Percentiles rank a stretch among this genome's conserved stretches.
Conservation (phyloP, 2,797 vertebrate species). For the Sorex maritimensis region DNA sequence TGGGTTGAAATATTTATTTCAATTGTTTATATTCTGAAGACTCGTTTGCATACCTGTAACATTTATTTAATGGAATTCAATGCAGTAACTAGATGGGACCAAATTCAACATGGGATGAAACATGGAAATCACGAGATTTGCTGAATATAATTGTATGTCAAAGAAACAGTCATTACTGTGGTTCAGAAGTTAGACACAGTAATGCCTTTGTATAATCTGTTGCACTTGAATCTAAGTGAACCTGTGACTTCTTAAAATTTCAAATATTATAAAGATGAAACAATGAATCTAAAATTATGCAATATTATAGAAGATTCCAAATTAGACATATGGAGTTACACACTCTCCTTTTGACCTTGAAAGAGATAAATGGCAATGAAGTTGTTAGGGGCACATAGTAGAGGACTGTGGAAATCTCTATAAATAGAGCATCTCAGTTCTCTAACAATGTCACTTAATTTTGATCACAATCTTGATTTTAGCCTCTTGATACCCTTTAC, state of each 20-base stretch:
- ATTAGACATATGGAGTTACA: rapidly evolving
- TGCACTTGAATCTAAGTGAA: background rate
- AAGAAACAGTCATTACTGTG: background rate
- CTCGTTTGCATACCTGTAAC: background rate
- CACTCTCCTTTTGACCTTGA: background rate
- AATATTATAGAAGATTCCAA: background rate
- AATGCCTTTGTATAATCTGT: background rate
- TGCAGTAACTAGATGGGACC: background rate
- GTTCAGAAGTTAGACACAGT: background rate
- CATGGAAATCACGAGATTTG: background rate
- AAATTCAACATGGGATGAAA: background rate
- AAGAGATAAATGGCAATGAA: no score
- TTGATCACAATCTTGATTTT: background rate
- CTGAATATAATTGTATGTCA: background rate
- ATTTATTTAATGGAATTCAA: background rate
- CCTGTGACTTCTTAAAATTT: background rate
- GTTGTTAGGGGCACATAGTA: background rate
- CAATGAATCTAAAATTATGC: background rate
- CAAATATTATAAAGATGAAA: background rate
- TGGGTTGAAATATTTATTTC: background rate
- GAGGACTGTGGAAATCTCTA: background rate
- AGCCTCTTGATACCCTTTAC: background rate
- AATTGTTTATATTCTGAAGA: background rate
- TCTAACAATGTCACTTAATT: background rate
- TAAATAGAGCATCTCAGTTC: background rate